Base-by-base conservation (phyloP, 2,888 invertebrate species). In the Drosophila rubida region DNA sequence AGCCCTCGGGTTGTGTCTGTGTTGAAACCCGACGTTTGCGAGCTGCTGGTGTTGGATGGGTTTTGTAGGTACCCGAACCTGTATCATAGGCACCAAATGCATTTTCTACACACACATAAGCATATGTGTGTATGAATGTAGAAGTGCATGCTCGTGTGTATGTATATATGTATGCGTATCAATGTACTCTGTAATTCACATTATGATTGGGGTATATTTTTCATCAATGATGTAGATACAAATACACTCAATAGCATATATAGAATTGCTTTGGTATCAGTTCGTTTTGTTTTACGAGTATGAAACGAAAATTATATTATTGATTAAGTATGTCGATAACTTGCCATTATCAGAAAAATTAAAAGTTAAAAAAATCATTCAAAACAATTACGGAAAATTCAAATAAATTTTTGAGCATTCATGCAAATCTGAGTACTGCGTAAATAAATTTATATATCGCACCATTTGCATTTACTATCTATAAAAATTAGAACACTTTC, bases 31-130 rank as follows among this genome's bases (percentile, higher is more conserved):
- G 71, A 74, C 54, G 64, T 37, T 41, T 46, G 75, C 64, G 75
- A 37, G 51, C 46, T 60, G 51, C 42, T 60, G 51, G 35, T 35
- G 57, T 67, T 73, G 27, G 41, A 32, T 32, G 4, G 32, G 11
- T 32, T n/a, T 44, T 72, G 35, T 63, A 48, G 42, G 59, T 54
- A 57, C 49, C 59, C 67, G 75, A 76, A 77, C 76, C 76, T 58
- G 75, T 75, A 69, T 69, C 57, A 57, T 45, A 75, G 48, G 27
- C 55, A 68, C 58, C 50, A 65, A 69, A 62, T 78, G 73, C 65
- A 78, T 65, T 78, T 78, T 62, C 25, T 53, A 45, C 55, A 41
- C 46, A 61, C 27, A 16, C 14, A 37, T 30, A n/a, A 32, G 39
- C 53, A 9, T 41, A 32, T 27, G 27, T 32, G 32, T 32, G n/a